These are phyloP conservation scores for Tragelaphus imberbis DNA, from an alignment of 2,113 vertebrate species.

Conservation along the genomic window DNA sequence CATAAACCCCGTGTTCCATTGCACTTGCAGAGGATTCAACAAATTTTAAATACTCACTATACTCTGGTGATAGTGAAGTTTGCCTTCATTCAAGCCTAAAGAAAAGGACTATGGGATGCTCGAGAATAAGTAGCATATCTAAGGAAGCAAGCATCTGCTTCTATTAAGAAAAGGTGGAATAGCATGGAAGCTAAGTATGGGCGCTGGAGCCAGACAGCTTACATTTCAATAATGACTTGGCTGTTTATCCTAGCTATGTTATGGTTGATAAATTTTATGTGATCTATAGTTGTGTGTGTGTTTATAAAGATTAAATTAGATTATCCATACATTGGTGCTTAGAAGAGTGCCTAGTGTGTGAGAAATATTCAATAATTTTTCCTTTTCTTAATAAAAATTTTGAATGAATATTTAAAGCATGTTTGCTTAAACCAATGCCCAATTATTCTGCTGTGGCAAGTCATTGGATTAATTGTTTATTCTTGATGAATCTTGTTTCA, in stretches of 20 bases:
- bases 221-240: not conserved
- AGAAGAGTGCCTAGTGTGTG: not conserved
- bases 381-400: not conserved
- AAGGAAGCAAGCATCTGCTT: not conserved
- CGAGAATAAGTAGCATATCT: not conserved
- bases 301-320: not conserved
- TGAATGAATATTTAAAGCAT: not conserved
- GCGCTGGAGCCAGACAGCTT: not conserved
- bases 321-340: not conserved
- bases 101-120: not conserved
- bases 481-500: not conserved
- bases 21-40: not conserved
- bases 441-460: not conserved
- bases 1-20: not conserved
- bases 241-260: not conserved
- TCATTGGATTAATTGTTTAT: not conserved
- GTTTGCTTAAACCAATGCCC: not conserved
- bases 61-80: not conserved
- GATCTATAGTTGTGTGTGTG: not conserved
- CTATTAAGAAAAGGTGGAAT: not conserved
- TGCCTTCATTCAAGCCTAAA: not conserved
- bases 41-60: not conserved
- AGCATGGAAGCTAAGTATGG: too few relatives aligned
- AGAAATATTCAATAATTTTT: not conserved
- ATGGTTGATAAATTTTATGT: not conserved